Conservation (phyloP, 2,113 vertebrate species). For the Mystacornis crossleyi region DNA sequence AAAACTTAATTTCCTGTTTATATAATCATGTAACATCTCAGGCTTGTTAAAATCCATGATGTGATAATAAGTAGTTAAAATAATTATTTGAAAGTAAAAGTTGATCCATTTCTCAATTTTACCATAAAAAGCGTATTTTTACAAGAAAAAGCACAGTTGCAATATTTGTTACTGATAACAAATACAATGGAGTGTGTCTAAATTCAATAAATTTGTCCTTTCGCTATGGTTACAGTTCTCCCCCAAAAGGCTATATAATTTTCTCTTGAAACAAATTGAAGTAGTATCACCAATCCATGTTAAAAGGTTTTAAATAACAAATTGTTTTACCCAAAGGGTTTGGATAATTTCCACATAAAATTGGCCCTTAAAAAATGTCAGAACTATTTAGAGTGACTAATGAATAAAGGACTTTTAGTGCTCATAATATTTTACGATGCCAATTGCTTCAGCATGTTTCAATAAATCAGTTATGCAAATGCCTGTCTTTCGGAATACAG, state of each 20-base stretch:
- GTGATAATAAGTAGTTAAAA: background rate
- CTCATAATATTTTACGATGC: conserved; percentile 22
- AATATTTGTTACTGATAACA: background rate
- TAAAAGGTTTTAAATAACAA: conserved; percentile 56
- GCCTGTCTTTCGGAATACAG: background rate
- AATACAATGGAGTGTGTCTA: background rate
- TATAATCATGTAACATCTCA: background rate
- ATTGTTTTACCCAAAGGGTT: conserved; percentile 44
- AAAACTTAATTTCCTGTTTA: background rate
- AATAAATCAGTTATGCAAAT: conserved; percentile 13
- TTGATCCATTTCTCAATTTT: background rate
- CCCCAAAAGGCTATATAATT: background rate
- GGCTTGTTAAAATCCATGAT: background rate
- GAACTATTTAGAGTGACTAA: conserved; percentile 44
- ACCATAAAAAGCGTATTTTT: background rate
- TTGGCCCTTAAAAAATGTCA: conserved; percentile 53
- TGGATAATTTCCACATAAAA: conserved; percentile 51
- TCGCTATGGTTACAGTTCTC: background rate
- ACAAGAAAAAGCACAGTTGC: background rate
- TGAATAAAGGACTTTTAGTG: conserved; percentile 27
- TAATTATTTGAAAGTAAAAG: background rate
- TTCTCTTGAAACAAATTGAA: background rate
- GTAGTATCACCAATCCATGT: background rate
- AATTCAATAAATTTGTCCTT: background rate
- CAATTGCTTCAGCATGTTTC: conserved; percentile 34